A percentile compares a stretch with the other conserved stretches of the same genome.
These are phyloP conservation scores for Anarrhichthys ocellatus DNA, from an alignment of 2,113 vertebrate species.

Conservation along the genomic window DNA sequence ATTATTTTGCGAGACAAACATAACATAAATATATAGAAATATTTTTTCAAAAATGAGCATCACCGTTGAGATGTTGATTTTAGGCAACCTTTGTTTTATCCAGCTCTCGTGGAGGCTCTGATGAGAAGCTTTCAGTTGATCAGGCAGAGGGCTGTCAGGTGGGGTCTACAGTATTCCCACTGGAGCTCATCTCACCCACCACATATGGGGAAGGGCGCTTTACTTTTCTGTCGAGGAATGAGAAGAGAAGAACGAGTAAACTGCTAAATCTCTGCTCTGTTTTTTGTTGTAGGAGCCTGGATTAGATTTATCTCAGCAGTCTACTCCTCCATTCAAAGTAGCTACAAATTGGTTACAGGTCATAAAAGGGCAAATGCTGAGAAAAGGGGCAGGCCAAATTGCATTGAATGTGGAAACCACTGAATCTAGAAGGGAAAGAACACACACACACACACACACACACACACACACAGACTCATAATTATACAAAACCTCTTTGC, in stretches of 20 bases:
- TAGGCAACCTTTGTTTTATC: conserved; percentile 20
- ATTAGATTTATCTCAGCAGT: conserved; percentile 29
- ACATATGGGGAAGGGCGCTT: conserved; percentile 67
- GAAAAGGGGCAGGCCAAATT: background rate
- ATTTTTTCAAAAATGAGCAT: conserved; percentile 18
- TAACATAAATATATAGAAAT: background rate
- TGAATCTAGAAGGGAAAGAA: conserved; percentile 33
- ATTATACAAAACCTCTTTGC: background rate
- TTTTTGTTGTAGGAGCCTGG: conserved; percentile 10
- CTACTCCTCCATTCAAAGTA: conserved; percentile 20
- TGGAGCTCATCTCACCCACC: conserved; percentile 81
- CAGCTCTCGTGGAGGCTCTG: conserved; percentile 50
- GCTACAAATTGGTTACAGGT: conserved; percentile 30
- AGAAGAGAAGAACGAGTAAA: conserved; percentile 49
- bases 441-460: conserved; percentile 10
- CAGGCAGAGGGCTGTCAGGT: conserved; percentile 78
- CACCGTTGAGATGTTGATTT: conserved; percentile 19
- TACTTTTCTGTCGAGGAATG: conserved; percentile 65
- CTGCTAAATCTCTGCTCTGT: conserved; percentile 34
- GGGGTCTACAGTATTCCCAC: conserved; percentile 82
- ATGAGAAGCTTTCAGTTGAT: conserved; percentile 64
- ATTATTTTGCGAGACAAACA: conserved; percentile 15
- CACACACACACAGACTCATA: conserved; percentile 7
- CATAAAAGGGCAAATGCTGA: conserved; percentile 21
- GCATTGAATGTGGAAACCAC: background rate